Percentiles rank a stretch among this genome's conserved stretches.
Conservation (phyloP, 2,797 vertebrate genomes). For the Anabacerthia variegaticeps region DNA sequence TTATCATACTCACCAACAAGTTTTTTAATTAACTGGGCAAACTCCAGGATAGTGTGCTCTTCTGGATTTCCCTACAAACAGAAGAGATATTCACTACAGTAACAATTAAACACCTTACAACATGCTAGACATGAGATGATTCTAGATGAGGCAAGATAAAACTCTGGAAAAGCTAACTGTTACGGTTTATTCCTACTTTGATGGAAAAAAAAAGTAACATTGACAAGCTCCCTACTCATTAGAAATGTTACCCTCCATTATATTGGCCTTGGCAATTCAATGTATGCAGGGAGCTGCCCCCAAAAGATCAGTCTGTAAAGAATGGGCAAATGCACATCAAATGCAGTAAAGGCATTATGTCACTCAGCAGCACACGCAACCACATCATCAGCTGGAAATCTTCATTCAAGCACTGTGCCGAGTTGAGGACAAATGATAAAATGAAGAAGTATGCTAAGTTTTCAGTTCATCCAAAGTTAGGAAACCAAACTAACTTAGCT, state of each 20-base stretch:
- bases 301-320: background rate
- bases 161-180: background rate
- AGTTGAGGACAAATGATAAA: background rate
- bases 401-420: background rate
- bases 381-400: background rate
- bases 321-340: background rate
- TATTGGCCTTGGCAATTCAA: background rate
- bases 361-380: background rate
- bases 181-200: background rate
- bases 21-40: constrained; percentile 95
- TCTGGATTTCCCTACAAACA: constrained; percentile 92
- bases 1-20: constrained; percentile 88
- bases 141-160: background rate
- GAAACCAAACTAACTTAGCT: background rate
- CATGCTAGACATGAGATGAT: background rate
- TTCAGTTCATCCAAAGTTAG: background rate
- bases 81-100: constrained; percentile 20
- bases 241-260: background rate
- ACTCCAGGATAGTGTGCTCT: constrained; percentile 97
- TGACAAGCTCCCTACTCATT: background rate
- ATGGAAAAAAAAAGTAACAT: background rate
- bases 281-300: rapidly evolving
- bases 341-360: background rate
- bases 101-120: background rate
- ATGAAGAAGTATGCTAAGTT: background rate